Evolutionary conservation across 2,113 vertebrate species (phyloP), one percentile per base, ranked within the genome.

Genomic region (Crypturellus undulatus): DNA sequence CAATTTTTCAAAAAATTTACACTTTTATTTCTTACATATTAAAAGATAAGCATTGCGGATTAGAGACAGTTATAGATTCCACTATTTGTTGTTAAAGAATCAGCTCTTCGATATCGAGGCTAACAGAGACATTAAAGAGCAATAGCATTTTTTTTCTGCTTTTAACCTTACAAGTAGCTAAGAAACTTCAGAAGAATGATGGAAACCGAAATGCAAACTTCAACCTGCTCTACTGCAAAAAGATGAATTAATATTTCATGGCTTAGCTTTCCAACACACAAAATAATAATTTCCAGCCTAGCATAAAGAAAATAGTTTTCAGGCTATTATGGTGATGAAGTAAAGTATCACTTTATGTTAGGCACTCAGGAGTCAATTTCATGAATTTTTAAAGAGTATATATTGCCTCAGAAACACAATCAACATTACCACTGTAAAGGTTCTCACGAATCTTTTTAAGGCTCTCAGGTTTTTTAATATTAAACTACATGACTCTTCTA

Each of bases 381-480:
- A 76, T 90, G 26, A 73, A 84, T 80, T 91, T 91, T 92, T 95
- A 49, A 87, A 79, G 42, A 25, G 21, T 19, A 62, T 25, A 13
- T 59, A 34, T 32, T 86, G 9, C 32, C 92, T 78, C 45, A 82
- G 28, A 81, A 81, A 12, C 52, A 10, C 22, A 84, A 67, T 89
- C 73, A 80, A 19, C 40, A 43, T 73, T 73, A 62, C 9, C 12
- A 30, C 21, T 52, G 28, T 30, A 60, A 21, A 36, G 5, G 7
- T 58, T 58, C 25, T 32, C 54, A 58, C 30, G 10, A 58, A 58
- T 58, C 28, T 32, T 30, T 32, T 58, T 32, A 58, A 18, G 54
- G 32, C 16, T 58, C 54, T 30, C 30, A 58, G 30, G 28, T 16
- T 32, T 58, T 32, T 83, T 73, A 77, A 42, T 84, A 36, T 26